Evolutionary conservation across 2,888 invertebrate genomes (phyloP).

Genomic region (Diloba caeruleocephala): DNA sequence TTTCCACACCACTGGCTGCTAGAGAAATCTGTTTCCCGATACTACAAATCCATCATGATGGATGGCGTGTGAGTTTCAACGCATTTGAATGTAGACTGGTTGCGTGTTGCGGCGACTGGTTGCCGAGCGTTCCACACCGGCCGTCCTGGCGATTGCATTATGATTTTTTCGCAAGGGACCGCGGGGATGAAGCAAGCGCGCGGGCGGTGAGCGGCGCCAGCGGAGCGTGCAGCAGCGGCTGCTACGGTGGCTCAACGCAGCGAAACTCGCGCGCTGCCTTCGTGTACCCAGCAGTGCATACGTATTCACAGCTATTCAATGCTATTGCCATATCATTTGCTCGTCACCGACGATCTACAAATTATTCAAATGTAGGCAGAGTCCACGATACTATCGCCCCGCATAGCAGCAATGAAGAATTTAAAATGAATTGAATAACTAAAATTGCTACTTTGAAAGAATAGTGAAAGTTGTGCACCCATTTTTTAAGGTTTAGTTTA

Average conservation of each 20-base stretch:
- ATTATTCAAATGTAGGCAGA: slow-evolving; percentile 56
- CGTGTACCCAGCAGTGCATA: slow-evolving; percentile 62
- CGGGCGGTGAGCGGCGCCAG: slow-evolving; percentile 75
- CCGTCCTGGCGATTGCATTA: slow-evolving; percentile 89
- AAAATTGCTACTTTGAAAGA: slow-evolving; percentile 2
- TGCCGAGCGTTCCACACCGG: slow-evolving; percentile 85
- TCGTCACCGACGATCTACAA: slow-evolving; percentile 49
- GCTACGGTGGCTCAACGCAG: slow-evolving; percentile 76
- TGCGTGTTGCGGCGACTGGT: slow-evolving; percentile 83
- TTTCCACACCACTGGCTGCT: slow-evolving; percentile 74
- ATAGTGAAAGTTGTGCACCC: slow-evolving; percentile 25
- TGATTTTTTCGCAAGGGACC: slow-evolving; percentile 88
- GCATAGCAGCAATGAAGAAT: slow-evolving; percentile 46
- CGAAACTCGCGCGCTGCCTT: slow-evolving; percentile 75
- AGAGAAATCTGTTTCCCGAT: slow-evolving; percentile 85
- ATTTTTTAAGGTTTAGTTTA: background rate
- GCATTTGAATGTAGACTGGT: slow-evolving; percentile 88
- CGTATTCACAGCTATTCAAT: slow-evolving; percentile 61
- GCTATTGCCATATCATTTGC: slow-evolving; percentile 56
- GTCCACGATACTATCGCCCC: slow-evolving; percentile 48
- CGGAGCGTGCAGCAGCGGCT: slow-evolving; percentile 85
- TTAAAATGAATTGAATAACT: slow-evolving; percentile 46
- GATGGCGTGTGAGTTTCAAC: slow-evolving; percentile 88
- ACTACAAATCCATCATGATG: slow-evolving; percentile 85
- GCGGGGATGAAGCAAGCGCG: slow-evolving; percentile 77